Base-by-base conservation (phyloP, 1,140 invertebrate genomes). In the Aricia agestis region DNA sequence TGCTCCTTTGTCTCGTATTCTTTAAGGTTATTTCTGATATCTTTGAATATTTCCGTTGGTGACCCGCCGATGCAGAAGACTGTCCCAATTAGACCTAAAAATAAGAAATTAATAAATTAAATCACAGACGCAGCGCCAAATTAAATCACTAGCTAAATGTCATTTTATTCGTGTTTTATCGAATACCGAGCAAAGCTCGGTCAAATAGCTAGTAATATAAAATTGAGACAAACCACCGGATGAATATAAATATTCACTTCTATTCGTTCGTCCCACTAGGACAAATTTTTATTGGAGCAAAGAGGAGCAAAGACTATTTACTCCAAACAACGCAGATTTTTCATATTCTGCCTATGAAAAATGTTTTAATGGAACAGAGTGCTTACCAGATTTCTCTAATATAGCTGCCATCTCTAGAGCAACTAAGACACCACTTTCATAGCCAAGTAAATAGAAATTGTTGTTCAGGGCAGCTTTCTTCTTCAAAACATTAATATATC, bases 391-490 rank as follows among this genome's bases (percentile, higher is more conserved):
- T 59, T 19, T 17, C 11, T 89, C 86, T 2, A 89, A 67, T 32
- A 85, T 79, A 2, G 78, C 73, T 31, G 83, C 85, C 42, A 87
- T 78, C 76, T 89, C 83, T 58, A 89, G 75, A 13, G 82, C 83
- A 19, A 82, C 59, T 4, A 82, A 72, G 1, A 83, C 72, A 6
- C 85, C 85, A 59, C 76, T 61, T 25, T 57, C 70, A 70, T 58
- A 72, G 31, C 72, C 72, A 31, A 80, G 80, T 78, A 83, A 71
- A 11, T 66, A 69, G 15, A 72, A 67, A 15, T 25, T 41, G 45
- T 74, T 66, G 72, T 78, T 67, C 72, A 82, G 77, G 80, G 1
- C 31, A 72, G 25, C 76, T 73, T 70, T 75, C 18, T 45, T 66
- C 69, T 32, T 67, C 66, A 58, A 17, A 31, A 73, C 59, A 67